Percentiles rank a stretch among this genome's conserved stretches.
These are phyloP conservation scores for Tribolium freemani DNA, from an alignment of 2,888 invertebrate species.

Conservation along the genomic window DNA sequence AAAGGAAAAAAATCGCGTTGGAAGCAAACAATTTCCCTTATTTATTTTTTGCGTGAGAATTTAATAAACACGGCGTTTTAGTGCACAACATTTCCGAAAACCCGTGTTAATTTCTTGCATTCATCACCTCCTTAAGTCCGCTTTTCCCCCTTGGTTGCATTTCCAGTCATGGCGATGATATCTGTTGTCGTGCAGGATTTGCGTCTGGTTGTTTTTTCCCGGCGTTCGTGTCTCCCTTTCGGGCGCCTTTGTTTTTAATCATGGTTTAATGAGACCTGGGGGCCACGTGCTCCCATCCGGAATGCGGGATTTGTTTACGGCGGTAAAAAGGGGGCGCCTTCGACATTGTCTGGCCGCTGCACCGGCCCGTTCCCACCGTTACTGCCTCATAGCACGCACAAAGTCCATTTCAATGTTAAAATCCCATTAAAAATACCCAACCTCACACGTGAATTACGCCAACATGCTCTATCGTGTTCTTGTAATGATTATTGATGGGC, in stretches of 20 bases:
- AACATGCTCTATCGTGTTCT: constrained; percentile 55
- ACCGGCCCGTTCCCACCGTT: constrained; percentile 57
- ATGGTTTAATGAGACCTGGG: constrained; percentile 32
- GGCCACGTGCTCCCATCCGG: constrained; percentile 27
- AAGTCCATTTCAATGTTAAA: constrained; percentile 59
- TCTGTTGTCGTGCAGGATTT: constrained; percentile 19
- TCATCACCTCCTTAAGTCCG: not conserved
- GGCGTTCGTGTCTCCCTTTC: constrained; percentile 24
- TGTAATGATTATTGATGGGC: constrained; percentile 60
- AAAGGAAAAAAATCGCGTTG: no score
- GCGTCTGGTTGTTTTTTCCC: constrained; percentile 27
- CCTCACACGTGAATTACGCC: constrained; percentile 57
- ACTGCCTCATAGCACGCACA: constrained; percentile 60
- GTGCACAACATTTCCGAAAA: not conserved
- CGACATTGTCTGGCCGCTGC: constrained; percentile 55
- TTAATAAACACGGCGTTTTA: not conserved
- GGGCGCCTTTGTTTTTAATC: constrained; percentile 37
- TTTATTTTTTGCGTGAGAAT: not conserved
- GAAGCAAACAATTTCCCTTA: no score
- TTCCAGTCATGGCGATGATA: constrained; percentile 16
- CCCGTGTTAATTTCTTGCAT: not conserved
- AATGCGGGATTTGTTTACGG: constrained; percentile 36
- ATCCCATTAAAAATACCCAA: constrained; percentile 57
- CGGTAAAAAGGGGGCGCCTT: not conserved
- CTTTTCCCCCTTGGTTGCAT: constrained; percentile 4